These are phyloP conservation scores for Tenebrio molitor DNA, from an alignment of 1,140 invertebrate species.

Conservation along the genomic window DNA sequence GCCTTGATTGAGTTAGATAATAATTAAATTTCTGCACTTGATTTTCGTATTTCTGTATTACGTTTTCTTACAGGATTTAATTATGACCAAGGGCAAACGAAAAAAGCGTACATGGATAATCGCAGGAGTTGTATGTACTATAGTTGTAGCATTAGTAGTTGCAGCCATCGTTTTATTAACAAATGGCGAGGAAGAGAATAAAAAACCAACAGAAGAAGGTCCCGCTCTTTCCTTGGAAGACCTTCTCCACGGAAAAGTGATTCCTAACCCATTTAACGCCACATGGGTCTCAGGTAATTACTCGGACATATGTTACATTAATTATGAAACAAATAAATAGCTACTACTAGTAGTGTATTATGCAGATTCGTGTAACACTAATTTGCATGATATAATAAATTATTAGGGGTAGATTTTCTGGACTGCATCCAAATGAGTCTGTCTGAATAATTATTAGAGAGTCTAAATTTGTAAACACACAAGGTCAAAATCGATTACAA, in stretches of 20 bases:
- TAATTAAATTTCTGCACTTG: not conserved
- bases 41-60: constrained; percentile 24
- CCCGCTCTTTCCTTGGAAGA: constrained; percentile 66
- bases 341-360: not conserved
- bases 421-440: constrained; percentile 47
- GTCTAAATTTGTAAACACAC: constrained; percentile 62
- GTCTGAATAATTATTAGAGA: constrained; percentile 59
- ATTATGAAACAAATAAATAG: no score
- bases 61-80: constrained; percentile 66
- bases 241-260: constrained; percentile 67
- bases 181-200: constrained; percentile 42
- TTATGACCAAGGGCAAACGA: constrained; percentile 63
- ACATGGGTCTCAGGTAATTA: constrained; percentile 69
- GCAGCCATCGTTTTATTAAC: constrained; percentile 59
- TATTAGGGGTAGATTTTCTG: constrained; percentile 12
- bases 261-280: constrained; percentile 69
- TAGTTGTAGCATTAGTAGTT: constrained; percentile 59
- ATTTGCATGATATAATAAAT: constrained; percentile 14
- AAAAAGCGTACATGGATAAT: constrained; percentile 64
- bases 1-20: constrained; percentile 29
- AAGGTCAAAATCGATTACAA: constrained; percentile 48
- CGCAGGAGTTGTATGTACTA: constrained; percentile 55
- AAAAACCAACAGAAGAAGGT: constrained; percentile 17
- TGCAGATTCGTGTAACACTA: not conserved
- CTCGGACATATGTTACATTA: no score